A percentile compares a stretch with the other conserved stretches of the same genome.
These are phyloP conservation scores for Physocephala rufipes DNA, from an alignment of 2,888 invertebrate species.

Conservation along the genomic window DNA sequence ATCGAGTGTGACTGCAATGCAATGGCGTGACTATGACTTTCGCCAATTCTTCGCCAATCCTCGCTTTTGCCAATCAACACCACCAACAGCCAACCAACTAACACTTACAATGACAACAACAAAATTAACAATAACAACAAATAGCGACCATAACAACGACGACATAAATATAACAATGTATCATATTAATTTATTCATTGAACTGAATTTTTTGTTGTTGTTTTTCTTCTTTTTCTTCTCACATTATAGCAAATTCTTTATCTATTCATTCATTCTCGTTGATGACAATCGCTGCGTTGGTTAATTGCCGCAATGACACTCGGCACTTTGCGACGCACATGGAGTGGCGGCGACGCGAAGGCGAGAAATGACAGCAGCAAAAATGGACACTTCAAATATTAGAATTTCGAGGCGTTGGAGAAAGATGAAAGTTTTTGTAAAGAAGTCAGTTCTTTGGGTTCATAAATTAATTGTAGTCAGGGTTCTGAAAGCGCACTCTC, in stretches of 20 bases:
- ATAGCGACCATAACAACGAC: too few relatives aligned
- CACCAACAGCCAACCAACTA: neutral
- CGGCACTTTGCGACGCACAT: constrained; percentile 15
- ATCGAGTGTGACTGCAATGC: constrained; percentile 54
- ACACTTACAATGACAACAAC: neutral
- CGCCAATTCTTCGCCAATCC: constrained; percentile 19
- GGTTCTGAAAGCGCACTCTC: too few relatives aligned
- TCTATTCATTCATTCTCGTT: constrained; percentile 20
- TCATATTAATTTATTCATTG: constrained; percentile 52
- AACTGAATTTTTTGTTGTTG: constrained; percentile 54
- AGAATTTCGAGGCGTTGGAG: constrained; percentile 35
- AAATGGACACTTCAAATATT: constrained; percentile 41
- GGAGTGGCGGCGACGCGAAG: constrained; percentile 26
- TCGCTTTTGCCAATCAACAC: neutral
- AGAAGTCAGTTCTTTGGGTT: neutral
- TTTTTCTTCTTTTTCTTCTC: constrained; percentile 50
- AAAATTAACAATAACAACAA: constrained; percentile 16
- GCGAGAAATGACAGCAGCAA: constrained; percentile 14
- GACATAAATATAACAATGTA: too few relatives aligned
- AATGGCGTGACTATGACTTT: constrained; percentile 36
- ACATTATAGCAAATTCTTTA: constrained; percentile 57
- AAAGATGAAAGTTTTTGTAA: constrained; percentile 5
- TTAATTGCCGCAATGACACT: constrained; percentile 32
- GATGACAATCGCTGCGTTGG: constrained; percentile 36
- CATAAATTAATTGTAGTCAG: constrained; percentile 17